Conservation (phyloP, 2,797 vertebrate species). For the Amblyraja radiata region DNA sequence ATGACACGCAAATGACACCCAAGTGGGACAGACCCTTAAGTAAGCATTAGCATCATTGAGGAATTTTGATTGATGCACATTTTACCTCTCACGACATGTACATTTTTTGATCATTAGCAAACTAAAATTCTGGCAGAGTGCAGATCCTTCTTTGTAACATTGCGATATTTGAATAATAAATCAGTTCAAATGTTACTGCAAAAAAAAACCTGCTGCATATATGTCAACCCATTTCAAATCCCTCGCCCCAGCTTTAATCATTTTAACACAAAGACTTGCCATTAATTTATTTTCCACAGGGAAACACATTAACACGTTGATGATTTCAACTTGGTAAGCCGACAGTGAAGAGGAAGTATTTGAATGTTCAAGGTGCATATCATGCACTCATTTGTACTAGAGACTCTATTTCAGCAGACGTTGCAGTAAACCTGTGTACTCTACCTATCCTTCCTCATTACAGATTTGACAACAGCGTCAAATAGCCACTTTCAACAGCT, state of each 20-base stretch:
- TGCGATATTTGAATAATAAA: background rate
- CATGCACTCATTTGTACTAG: background rate
- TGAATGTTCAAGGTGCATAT: background rate
- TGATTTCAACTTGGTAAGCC: background rate
- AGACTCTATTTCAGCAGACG: background rate
- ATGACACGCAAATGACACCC: too few species aligned
- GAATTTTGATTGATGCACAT: background rate
- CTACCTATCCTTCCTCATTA: background rate
- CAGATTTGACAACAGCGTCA: background rate
- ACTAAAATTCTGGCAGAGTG: background rate
- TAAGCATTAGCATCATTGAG: background rate
- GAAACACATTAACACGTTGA: background rate
- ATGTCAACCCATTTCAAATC: background rate
- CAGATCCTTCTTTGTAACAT: background rate
- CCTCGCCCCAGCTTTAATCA: background rate
- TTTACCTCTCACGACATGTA: too few species aligned
- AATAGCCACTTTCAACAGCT: background rate
- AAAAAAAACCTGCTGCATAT: background rate
- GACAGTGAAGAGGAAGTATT: background rate
- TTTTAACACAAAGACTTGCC: background rate
- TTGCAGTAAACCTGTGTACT: background rate
- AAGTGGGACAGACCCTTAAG: background rate
- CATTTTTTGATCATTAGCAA: background rate
- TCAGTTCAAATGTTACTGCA: background rate
- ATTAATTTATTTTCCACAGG: background rate